Evolutionary conservation across 2,888 invertebrate species (phyloP).

Genomic region (Cremastinae sp.): DNA sequence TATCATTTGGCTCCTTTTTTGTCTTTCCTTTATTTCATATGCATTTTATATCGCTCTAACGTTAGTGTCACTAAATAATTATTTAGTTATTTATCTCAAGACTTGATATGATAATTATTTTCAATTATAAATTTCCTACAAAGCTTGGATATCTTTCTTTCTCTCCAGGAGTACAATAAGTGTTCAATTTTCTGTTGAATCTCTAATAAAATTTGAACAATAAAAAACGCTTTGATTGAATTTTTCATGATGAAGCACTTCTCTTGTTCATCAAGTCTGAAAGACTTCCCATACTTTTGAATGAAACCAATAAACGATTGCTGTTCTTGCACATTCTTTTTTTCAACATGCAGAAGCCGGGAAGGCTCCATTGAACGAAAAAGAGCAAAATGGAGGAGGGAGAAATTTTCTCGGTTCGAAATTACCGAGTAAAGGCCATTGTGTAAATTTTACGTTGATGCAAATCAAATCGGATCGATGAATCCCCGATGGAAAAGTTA

Average conservation of each 20-base stretch:
- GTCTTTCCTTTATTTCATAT: no score
- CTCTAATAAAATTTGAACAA: neutral
- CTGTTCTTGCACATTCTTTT: constrained; percentile 19
- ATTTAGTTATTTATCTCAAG: no score
- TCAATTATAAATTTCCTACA: no score
- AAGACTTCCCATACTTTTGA: constrained; percentile 2
- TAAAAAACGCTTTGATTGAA: constrained; percentile 11
- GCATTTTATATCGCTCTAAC: no score
- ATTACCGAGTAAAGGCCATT: constrained; percentile 49
- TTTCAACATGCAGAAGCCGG: constrained; percentile 25
- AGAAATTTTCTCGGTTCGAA: constrained; percentile 51
- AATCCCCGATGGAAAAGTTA: constrained; percentile 57
- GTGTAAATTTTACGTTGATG: constrained; percentile 58
- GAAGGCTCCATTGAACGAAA: constrained; percentile 15
- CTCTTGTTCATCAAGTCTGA: neutral
- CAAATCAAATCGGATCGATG: constrained; percentile 62
- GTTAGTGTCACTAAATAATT: no score
- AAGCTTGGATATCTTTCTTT: no score
- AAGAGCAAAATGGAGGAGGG: constrained; percentile 1
- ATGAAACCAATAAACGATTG: constrained; percentile 24
- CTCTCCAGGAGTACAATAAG: no score
- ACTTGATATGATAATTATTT: no score
- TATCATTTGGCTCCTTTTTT: no score
- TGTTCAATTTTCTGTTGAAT: no score
- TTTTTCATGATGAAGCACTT: constrained; percentile 14